Base-by-base conservation (phyloP, 2,888 invertebrate species). In the Phortica magna region DNA sequence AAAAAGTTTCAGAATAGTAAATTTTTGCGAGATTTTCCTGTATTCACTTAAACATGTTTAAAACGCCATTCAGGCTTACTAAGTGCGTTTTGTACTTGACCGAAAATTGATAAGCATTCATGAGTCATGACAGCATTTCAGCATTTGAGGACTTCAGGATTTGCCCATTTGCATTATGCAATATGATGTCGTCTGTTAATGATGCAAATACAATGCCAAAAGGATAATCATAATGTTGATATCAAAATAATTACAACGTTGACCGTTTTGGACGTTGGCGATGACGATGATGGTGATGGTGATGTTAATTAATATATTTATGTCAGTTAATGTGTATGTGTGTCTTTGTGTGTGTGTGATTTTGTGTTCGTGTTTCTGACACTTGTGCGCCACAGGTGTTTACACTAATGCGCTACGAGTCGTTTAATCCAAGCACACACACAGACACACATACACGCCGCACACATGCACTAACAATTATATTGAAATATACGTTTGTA, bases 351-450 rank as follows among this genome's bases (percentile, higher is more conserved):
- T 64, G 59, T 74, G 67, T n/a, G 19, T 39, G 70, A 41, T 39
- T 22, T 14, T 31, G 73, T 76, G 72, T 80, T 42, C 79, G 76
- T 88, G 84, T 81, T 82, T 79, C 76, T 85, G 89, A 89, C 86
- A 88, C 80, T 81, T 85, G 77, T 88, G 86, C 89, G 92, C 91
- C 91, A 91, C 92, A 91, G 91, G 91, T 92, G 91, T 90, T 87
- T 89, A 80, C 84, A 83, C 82, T 88, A 84, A 88, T 84, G 82
- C 80, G 79, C 79, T 80, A 76, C 81, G 83, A 83, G 76, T 79
- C 80, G 81, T 82, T 80, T 85, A 82, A 83, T 80, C 84, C 84
- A 84, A 84, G 19, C 68, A 76, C 55, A 65, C 61, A 48, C 41
- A 71, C 42, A 85, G 81, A 87, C 82, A 84, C 79, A 79, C 78